Evolutionary conservation across 2,113 vertebrate genomes (phyloP).

Genomic region (Orycteropus afer): DNA sequence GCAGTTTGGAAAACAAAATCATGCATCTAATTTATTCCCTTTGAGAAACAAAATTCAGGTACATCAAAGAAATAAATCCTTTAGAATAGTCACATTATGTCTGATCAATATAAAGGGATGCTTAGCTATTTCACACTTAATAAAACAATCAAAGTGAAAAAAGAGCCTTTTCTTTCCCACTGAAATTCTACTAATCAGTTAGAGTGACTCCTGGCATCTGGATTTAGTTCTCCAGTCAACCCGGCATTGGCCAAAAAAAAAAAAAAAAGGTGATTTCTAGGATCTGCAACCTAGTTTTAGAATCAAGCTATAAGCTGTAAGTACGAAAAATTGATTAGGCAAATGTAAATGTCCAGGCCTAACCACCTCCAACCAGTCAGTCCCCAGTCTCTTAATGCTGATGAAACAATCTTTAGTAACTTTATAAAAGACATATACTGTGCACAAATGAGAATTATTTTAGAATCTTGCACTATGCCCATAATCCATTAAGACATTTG

Average conservation of each 20-base stretch:
- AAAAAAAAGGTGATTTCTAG: background rate
- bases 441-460: background rate
- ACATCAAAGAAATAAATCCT: slow-evolving; percentile 76
- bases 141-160: slow-evolving; percentile 66
- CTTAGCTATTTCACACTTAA: slow-evolving; percentile 76
- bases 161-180: slow-evolving; percentile 54
- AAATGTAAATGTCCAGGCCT: slow-evolving; percentile 12
- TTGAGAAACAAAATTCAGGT: slow-evolving; percentile 72
- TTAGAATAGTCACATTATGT: slow-evolving; percentile 79
- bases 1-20: slow-evolving; percentile 68
- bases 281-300: background rate
- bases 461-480: background rate
- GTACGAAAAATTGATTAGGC: slow-evolving; percentile 44
- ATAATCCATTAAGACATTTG: background rate
- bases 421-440: background rate
- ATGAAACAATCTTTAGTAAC: background rate
- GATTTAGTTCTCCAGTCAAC: slow-evolving; percentile 38
- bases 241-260: slow-evolving; percentile 43
- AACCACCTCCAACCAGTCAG: background rate
- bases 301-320: background rate
- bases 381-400: background rate
- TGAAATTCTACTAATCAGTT: slow-evolving; percentile 60
- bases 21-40: slow-evolving; percentile 77
- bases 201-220: slow-evolving; percentile 54
- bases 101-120: slow-evolving; percentile 82